Percentiles rank a stretch among this genome's conserved stretches.
These are phyloP conservation scores for Lithophane leautieri DNA, from an alignment of 2,888 invertebrate genomes.

Conservation along the genomic window DNA sequence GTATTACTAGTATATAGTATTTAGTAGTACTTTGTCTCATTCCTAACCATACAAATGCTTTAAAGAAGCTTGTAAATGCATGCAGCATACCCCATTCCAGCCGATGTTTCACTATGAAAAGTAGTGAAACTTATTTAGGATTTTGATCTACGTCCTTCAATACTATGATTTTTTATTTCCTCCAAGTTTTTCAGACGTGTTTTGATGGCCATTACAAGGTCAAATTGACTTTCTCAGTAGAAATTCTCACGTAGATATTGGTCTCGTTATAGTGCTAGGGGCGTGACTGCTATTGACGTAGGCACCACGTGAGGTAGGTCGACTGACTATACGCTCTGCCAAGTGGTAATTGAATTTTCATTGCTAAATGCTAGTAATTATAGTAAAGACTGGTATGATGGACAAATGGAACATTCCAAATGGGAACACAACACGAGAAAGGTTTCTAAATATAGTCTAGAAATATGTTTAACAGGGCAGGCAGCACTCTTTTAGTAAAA, in stretches of 20 bases:
- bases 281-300: slow-evolving; percentile 73
- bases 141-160: not conserved
- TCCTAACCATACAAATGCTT: slow-evolving; percentile 8
- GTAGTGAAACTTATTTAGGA: not conserved
- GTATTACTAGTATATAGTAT: no score
- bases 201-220: slow-evolving; percentile 25
- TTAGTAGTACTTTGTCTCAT: slow-evolving; percentile 32
- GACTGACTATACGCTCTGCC: slow-evolving; percentile 74
- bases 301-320: slow-evolving; percentile 80
- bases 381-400: slow-evolving; percentile 42
- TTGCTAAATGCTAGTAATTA: slow-evolving; percentile 64
- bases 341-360: slow-evolving; percentile 70
- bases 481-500: slow-evolving; percentile 6
- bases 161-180: not conserved
- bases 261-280: slow-evolving; percentile 55
- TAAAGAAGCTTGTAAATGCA: not conserved
- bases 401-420: slow-evolving; percentile 39
- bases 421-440: slow-evolving; percentile 14
- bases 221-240: slow-evolving; percentile 43
- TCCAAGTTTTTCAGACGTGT: slow-evolving; percentile 12
- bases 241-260: slow-evolving; percentile 54
- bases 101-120: not conserved
- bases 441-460: slow-evolving; percentile 22
- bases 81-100: slow-evolving; percentile 13
- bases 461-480: not conserved